Percentiles rank a stretch among this genome's conserved stretches.
phyloP scores from a whole-genome alignment of 2,113 vertebrate genomes.

The Poeciliopsis retropinna region DNA sequence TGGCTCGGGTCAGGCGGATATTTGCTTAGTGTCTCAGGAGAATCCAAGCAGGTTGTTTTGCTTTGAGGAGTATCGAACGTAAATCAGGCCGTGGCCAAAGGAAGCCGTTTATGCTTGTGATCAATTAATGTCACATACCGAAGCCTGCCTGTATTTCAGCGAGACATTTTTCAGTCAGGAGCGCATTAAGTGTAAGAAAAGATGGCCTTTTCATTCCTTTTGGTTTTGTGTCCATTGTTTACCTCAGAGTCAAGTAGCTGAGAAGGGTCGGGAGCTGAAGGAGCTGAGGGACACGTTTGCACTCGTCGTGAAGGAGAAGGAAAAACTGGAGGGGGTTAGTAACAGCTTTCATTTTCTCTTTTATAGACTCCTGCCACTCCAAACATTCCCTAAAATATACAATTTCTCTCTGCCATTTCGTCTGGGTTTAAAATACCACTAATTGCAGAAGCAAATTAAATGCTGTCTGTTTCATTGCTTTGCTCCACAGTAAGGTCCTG shows the following conservation, averaged over 20 bases:
- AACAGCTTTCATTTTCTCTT: constrained; percentile 68
- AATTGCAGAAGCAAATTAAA: constrained; percentile 79
- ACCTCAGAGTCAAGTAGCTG: constrained; percentile 88
- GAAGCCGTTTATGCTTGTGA: constrained; percentile 52
- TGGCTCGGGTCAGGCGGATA: constrained; percentile 69
- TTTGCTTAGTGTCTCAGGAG: constrained; percentile 63
- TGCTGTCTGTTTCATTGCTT: constrained; percentile 80
- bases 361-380: constrained; percentile 64
- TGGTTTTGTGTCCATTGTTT: constrained; percentile 33
- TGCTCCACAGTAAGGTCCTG: constrained; percentile 74
- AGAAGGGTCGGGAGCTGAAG: constrained; percentile 90
- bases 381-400: constrained; percentile 66
- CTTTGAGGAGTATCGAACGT: constrained; percentile 46
- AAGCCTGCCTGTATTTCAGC: constrained; percentile 22
- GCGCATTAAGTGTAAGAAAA: constrained; percentile 15
- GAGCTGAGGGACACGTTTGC: constrained; percentile 85
- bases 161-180: constrained; percentile 21
- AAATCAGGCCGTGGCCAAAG: constrained; percentile 55
- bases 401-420: constrained; percentile 50
- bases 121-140: constrained; percentile 45
- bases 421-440: constrained; percentile 76
- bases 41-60: constrained; percentile 70
- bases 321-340: constrained; percentile 82
- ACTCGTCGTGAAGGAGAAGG: constrained; percentile 85
- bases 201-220: constrained; percentile 10